Conservation (phyloP, 2,888 invertebrate species). For the Nomada ferruginata region DNA sequence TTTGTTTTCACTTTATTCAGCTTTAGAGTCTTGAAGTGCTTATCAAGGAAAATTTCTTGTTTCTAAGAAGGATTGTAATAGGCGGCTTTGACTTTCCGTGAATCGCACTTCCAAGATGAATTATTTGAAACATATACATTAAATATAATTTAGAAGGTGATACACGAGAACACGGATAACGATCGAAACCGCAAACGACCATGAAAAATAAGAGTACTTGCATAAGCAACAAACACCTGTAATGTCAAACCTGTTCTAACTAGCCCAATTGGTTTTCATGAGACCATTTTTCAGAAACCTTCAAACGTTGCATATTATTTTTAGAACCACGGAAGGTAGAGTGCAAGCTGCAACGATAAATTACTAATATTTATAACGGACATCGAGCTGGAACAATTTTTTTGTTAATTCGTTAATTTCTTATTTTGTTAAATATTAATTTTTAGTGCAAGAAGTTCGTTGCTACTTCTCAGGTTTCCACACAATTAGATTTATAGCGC, state of each 20-base stretch:
- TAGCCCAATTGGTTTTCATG: background rate
- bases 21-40: background rate
- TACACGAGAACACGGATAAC: constrained; percentile 32
- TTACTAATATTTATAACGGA: too few species aligned
- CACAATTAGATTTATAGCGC: too few species aligned
- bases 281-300: too few species aligned
- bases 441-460: too few species aligned
- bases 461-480: too few species aligned
- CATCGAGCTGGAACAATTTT: too few species aligned
- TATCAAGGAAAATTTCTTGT: constrained; percentile 9
- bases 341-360: too few species aligned
- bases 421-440: too few species aligned
- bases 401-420: too few species aligned
- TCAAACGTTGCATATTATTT: too few species aligned
- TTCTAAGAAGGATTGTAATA: constrained; percentile 9
- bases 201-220: constrained; percentile 10
- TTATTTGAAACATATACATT: background rate
- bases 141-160: constrained; percentile 9
- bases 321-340: too few species aligned
- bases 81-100: constrained; percentile 4
- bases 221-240: background rate
- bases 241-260: constrained; percentile 1
- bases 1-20: background rate
- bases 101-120: background rate
- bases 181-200: constrained; percentile 36